These are phyloP conservation scores for Cephonodes hylas DNA, from an alignment of 2,888 invertebrate species.

Conservation along the genomic window DNA sequence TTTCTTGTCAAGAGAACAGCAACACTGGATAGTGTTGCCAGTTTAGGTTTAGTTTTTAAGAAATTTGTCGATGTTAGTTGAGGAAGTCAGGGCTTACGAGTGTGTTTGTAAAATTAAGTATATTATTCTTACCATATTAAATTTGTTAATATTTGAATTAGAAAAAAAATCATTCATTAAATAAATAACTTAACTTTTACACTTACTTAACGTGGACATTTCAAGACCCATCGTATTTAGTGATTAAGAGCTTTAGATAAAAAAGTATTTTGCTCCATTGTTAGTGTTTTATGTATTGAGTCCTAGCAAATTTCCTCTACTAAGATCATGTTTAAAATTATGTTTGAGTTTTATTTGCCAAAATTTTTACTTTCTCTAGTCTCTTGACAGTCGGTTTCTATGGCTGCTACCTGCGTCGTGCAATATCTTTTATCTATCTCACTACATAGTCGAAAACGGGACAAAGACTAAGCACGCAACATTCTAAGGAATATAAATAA, in stretches of 20 bases:
- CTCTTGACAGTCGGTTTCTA: conserved; percentile 3
- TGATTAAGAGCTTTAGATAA: too few species aligned
- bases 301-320: background rate
- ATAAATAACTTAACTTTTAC: too few species aligned
- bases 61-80: background rate
- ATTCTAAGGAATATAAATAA: background rate
- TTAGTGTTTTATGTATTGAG: too few species aligned
- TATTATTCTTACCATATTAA: background rate
- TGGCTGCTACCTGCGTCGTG: conserved; percentile 28
- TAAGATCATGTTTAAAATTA: background rate
- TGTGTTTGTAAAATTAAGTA: background rate
- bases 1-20: conserved; percentile 46
- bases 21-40: too few species aligned
- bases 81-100: background rate
- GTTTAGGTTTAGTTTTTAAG: background rate
- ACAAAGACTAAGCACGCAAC: background rate
- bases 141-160: too few species aligned
- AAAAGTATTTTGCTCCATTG: too few species aligned
- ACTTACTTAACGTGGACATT: too few species aligned
- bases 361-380: background rate
- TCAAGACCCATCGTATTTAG: too few species aligned
- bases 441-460: background rate
- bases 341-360: background rate
- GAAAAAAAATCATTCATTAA: too few species aligned
- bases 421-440: conserved; percentile 21